These are phyloP conservation scores for Pharmacophagus antenor DNA, from an alignment of 2,888 invertebrate genomes.

Conservation along the genomic window DNA sequence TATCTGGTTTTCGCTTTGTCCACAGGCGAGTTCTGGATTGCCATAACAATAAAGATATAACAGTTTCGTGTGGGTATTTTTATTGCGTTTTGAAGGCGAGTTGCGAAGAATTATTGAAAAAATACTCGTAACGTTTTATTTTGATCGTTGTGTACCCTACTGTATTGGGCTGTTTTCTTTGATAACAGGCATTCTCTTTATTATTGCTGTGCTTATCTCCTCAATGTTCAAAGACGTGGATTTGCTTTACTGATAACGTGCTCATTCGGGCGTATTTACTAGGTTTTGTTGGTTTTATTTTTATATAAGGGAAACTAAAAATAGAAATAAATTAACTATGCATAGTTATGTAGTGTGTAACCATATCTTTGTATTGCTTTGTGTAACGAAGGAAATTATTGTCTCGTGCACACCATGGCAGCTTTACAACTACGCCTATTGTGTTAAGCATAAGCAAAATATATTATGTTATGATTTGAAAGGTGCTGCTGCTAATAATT, in stretches of 20 bases:
- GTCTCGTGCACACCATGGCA: too few species aligned
- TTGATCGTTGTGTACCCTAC: conserved; percentile 31
- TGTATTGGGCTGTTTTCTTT: conserved; percentile 31
- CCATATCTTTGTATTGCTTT: too few species aligned
- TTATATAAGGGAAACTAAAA: background rate
- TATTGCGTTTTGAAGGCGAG: conserved; percentile 49
- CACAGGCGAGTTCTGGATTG: conserved; percentile 56
- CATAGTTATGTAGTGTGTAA: too few species aligned
- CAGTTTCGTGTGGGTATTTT: conserved; percentile 52
- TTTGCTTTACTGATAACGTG: conserved; percentile 25
- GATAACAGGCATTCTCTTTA: conserved; percentile 29
- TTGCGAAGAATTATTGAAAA: conserved; percentile 37
- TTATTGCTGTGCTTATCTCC: conserved; percentile 29
- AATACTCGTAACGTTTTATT: conserved; percentile 31
- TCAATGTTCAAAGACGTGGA: conserved; percentile 26
- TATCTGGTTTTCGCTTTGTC: conserved; percentile 62
- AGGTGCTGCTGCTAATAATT: too few species aligned
- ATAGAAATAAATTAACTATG: too few species aligned
- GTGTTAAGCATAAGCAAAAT: too few species aligned
- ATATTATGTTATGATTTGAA: too few species aligned
- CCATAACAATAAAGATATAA: conserved; percentile 62
- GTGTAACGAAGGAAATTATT: too few species aligned
- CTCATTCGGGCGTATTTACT: conserved; percentile 15
- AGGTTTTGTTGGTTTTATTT: background rate
- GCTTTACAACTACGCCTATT: too few species aligned